Base-by-base conservation (phyloP, 2,113 vertebrate species). In the Coreoperca whiteheadi region DNA sequence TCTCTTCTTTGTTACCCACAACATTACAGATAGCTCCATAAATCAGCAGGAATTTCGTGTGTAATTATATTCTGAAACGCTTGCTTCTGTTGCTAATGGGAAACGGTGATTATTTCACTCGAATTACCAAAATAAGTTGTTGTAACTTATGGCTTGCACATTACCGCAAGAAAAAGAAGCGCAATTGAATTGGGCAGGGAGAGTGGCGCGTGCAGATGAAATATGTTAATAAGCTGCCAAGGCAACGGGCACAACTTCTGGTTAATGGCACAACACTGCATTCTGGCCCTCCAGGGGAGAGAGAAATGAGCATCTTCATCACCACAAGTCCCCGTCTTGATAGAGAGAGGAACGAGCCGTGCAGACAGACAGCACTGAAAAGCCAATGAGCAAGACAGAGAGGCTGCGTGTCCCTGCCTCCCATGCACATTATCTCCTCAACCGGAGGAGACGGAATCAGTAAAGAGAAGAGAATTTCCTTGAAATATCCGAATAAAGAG, bases 141-240 rank as follows among this genome's bases (percentile, higher is more conserved):
- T 68, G 70, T 87, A 86, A 89, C 83, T 77, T 83, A 81, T 68
- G 75, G 77, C 83, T 77, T 32, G 46, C 79, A 72, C 51, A 82
- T 84, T 60, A 87, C 76, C 1, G 21, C 70, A 8, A 74, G 73
- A 79, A 84, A 85, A 81, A 77, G 67, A 69, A 51, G n/a, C 32
- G 15, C 69, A 65, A 68, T 81, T 88, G 86, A 88, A 90, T 79
- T 85, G 83, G 61, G 81, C 86, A 64, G 60, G 61, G 79, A 86
- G 85, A 83, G 48, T 2, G 25, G 54, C 23, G 34, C 83, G 39
- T n/a, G 51, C 68, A 75, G 88, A 95, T 94, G 91, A 94, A 94
- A 93, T 94, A 95, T 94, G 94, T 84, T 95, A 94, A 95, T 94
- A 91, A 94, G 93, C 91, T 93, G 86, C 85, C 88, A 90, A 84